phyloP scores from a whole-genome alignment of 2,113 vertebrate species.

The Isurus oxyrinchus region DNA sequence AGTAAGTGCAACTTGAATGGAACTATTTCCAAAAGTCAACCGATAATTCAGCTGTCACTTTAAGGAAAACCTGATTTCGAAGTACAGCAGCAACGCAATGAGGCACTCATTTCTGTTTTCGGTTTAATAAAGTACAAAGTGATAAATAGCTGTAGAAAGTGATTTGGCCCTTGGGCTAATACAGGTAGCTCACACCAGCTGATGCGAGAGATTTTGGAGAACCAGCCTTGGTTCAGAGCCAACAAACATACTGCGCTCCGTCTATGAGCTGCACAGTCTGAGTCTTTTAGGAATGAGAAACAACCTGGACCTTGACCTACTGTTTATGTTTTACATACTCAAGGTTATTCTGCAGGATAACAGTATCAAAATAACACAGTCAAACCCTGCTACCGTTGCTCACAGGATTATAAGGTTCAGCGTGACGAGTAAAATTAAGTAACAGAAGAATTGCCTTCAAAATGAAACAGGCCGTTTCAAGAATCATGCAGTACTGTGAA shows the following conservation, averaged over 20 bases:
- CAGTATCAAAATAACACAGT: background rate
- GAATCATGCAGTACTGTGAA: background rate
- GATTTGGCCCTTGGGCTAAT: conserved; percentile 22
- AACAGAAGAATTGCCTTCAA: background rate
- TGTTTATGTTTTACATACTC: background rate
- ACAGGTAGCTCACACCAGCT: conserved; percentile 13
- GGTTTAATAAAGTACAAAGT: conserved; percentile 5
- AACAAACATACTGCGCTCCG: background rate
- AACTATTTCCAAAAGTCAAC: background rate
- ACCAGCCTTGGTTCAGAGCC: background rate
- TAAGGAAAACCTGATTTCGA: background rate
- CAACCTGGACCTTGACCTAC: background rate
- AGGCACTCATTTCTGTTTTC: background rate
- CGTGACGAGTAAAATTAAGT: background rate
- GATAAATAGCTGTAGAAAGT: conserved; percentile 27
- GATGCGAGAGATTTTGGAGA: background rate
- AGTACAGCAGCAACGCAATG: background rate
- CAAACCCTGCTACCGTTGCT: background rate
- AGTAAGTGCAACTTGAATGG: background rate
- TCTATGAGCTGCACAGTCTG: background rate
- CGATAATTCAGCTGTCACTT: background rate
- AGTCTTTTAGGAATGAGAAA: background rate
- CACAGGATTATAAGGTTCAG: background rate
- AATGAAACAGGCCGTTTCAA: background rate
- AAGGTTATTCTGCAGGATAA: conserved; percentile 11